Base-by-base conservation (phyloP, 2,888 invertebrate species). In the Drosophila siamana region DNA sequence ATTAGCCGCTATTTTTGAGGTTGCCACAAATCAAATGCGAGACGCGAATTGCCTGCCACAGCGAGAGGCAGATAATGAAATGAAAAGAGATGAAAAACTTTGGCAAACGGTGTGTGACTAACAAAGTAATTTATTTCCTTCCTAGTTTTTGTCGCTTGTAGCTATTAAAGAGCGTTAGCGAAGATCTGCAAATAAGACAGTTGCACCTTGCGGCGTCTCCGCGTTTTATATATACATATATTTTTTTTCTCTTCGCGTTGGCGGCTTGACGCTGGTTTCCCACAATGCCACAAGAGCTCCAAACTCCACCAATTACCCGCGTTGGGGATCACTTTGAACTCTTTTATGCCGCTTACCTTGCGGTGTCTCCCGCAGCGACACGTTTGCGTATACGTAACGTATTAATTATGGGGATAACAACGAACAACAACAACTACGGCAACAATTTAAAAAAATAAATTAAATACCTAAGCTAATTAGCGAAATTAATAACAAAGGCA, bases 91-190 rank as follows among this genome's bases (percentile, higher is more conserved):
- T 41, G 51, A 41, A 73, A 50, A 66, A 46, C 62, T 63, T 69
- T 64, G 64, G 40, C 82, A 64, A 82, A 59, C 67, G 63, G 47
- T 68, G 64, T 68, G 61, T 55, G 80, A 63, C 77, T 55, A 62
- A 40, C 70, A 65, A 48, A 59, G 76, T 86, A 86, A 85, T 88
- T 86, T 85, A 85, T 88, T 85, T 85, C 78, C 88, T 85, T 85
- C 85, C 85, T 86, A 68, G 73, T 88, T 85, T 67, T 76, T 83
- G 86, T 80, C 78, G 86, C 88, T 79, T 56, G 43, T 43, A 88
- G 88, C 84, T 61, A 75, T 78, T 83, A 62, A 75, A 75, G 44
- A 77, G 80, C 72, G 82, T 69, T 75, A 57, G 69, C 71, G 54
- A 57, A 70, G 56, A 81, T 72, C 72, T 66, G 75, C 54, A 80